Base-by-base conservation (phyloP, 2,797 vertebrate genomes). In the Myoxocephalus aenaeus region DNA sequence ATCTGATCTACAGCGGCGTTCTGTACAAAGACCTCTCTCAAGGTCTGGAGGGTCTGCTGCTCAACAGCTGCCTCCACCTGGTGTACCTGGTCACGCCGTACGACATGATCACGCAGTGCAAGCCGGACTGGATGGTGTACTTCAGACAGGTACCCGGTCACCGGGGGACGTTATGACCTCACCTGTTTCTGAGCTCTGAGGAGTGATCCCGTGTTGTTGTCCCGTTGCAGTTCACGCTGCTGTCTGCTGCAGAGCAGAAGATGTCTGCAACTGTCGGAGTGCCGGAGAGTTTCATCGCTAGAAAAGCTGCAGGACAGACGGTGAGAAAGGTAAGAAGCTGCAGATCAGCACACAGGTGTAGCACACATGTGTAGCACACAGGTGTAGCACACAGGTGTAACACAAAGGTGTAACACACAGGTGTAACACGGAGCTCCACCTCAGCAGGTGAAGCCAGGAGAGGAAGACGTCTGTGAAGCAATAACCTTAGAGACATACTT, bases 91-190 rank as follows among this genome's bases (percentile, higher is more conserved):
- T 96, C 66, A 99, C 97, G 2, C 98, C 98, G 0, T 99, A 99
- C 65, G 97, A 98, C 50, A 73, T 98, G 92, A 81, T 93, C 58
- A 86, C 88, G 7, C 96, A 95, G 69, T 96, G 95, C 83, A 95
- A 88, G 29, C 98, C 98, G 5, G 94, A 99, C 27, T 99, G 98
- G 98, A 98, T 97, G 96, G 82, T 96, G 44, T 99, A 94, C 88
- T 95, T 96, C 87, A 95, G 93, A 83, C 97, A 98, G 97, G 98
- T 99, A 73, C 54, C 79, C n/a, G 10, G 4, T 20, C 22, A 0
- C 1, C 0, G 14, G 1, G 0, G 8, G 8, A 15, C 25, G 0
- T n/a, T 0, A 0, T 20, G 0, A 7, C 1, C 2, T 10, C 50
- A 0, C 5, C 3, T 1, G 3, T 5, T 3, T 38, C 46, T 58